phyloP scores from a whole-genome alignment of 2,888 invertebrate genomes.

The Eubasilissa splendida region DNA sequence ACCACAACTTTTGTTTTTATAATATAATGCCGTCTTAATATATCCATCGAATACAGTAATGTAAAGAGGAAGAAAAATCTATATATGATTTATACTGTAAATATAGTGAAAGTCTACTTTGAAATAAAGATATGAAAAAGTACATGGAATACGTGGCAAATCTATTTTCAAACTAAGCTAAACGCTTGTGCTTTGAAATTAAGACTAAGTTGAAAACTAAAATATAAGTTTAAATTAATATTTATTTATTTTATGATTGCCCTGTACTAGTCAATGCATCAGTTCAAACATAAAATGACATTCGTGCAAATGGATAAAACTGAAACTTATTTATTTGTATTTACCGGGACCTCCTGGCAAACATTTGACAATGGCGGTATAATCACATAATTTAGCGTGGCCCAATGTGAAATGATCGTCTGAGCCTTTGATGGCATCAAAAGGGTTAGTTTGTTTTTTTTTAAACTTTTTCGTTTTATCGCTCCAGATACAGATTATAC shows the following conservation, averaged over 20 bases:
- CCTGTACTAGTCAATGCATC: constrained; percentile 35
- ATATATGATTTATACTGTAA: too few species aligned
- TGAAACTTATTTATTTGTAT: constrained; percentile 58
- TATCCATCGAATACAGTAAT: too few species aligned
- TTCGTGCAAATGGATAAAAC: constrained; percentile 51
- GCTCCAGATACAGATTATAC: constrained; percentile 29
- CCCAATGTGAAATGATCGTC: constrained; percentile 55
- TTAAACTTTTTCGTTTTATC: constrained; percentile 34
- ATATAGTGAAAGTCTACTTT: too few species aligned
- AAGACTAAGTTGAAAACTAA: background rate
- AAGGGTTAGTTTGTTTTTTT: constrained; percentile 47
- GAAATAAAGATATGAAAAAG: too few species aligned
- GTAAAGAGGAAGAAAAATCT: too few species aligned
- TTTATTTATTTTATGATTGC: background rate
- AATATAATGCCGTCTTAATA: too few species aligned
- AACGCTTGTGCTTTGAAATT: too few species aligned
- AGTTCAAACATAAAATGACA: constrained; percentile 52
- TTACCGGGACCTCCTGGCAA: constrained; percentile 54
- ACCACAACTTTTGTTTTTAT: too few species aligned
- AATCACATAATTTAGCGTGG: constrained; percentile 59
- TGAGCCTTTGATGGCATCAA: constrained; percentile 48
- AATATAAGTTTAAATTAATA: background rate
- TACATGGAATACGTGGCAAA: too few species aligned
- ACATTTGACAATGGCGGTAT: constrained; percentile 55
- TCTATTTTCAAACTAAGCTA: too few species aligned